Conservation (phyloP, 2,113 vertebrate species). For the Pica pica region DNA sequence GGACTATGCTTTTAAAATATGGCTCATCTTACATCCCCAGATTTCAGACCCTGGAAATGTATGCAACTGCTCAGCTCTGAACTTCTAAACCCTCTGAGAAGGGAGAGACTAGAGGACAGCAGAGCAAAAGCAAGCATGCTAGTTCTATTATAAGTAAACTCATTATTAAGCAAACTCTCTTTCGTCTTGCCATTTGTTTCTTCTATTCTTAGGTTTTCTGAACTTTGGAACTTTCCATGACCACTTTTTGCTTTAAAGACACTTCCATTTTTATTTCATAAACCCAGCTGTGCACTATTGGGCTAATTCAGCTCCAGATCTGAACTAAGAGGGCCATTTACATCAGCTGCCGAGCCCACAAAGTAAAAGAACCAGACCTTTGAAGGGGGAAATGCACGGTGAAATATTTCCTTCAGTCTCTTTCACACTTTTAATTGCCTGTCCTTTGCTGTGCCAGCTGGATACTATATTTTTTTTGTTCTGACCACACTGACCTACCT, state of each 20-base stretch:
- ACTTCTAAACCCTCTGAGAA: background rate
- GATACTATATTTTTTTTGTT: background rate
- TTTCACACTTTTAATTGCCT: background rate
- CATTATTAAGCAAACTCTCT: background rate
- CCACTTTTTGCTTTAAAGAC: background rate
- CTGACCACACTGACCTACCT: background rate
- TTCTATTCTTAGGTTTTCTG: background rate
- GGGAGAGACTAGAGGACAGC: background rate
- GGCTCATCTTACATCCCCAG: background rate
- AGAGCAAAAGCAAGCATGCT: background rate
- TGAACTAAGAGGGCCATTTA: background rate
- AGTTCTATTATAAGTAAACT: background rate
- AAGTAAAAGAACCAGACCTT: background rate
- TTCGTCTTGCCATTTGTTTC: background rate
- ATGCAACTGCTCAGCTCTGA: background rate
- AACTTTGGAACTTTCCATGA: background rate
- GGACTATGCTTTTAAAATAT: background rate
- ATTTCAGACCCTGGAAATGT: background rate
- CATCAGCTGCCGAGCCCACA: background rate
- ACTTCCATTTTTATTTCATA: background rate
- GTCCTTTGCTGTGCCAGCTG: background rate
- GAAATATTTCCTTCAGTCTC: background rate
- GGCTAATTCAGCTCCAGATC: background rate
- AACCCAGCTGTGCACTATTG: background rate
- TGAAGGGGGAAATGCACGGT: background rate